phyloP scores from a whole-genome alignment of 2,113 vertebrate species.

The Kryptolebias marmoratus region DNA sequence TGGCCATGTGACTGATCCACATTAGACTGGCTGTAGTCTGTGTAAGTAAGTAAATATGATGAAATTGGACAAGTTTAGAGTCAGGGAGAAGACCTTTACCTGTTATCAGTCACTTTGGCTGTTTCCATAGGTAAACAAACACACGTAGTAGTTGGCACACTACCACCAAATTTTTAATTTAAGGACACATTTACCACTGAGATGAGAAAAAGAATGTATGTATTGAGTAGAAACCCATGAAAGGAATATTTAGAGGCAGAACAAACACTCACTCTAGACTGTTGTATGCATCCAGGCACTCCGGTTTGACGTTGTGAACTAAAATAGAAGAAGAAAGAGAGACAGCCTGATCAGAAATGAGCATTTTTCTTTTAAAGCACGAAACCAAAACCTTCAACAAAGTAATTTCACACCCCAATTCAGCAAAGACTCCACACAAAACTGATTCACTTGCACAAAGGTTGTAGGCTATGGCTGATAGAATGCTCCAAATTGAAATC shows the following conservation, averaged over 20 bases:
- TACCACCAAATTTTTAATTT: too few relatives aligned
- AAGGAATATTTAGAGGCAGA: conserved; percentile 7
- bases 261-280: conserved; percentile 87
- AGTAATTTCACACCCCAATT: conserved; percentile 71
- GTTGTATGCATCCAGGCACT: conserved; percentile 93
- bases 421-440: conserved; percentile 59
- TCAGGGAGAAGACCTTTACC: too few relatives aligned
- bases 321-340: conserved; percentile 35
- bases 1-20: too few relatives aligned
- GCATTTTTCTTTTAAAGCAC: conserved; percentile 27
- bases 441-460: conserved; percentile 46
- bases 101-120: too few relatives aligned
- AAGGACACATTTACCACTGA: too few relatives aligned
- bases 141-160: too few relatives aligned
- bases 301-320: conserved; percentile 98
- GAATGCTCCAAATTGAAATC: conserved; percentile 63
- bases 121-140: too few relatives aligned
- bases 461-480: conserved; percentile 56
- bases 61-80: too few relatives aligned
- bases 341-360: conserved; percentile 24
- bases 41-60: too few relatives aligned
- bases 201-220: too few relatives aligned
- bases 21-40: too few relatives aligned
- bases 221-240: too few relatives aligned
- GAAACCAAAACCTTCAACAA: conserved; percentile 59